These are phyloP conservation scores for Temnothorax unifasciatus DNA, from an alignment of 2,888 invertebrate species.

Conservation along the genomic window DNA sequence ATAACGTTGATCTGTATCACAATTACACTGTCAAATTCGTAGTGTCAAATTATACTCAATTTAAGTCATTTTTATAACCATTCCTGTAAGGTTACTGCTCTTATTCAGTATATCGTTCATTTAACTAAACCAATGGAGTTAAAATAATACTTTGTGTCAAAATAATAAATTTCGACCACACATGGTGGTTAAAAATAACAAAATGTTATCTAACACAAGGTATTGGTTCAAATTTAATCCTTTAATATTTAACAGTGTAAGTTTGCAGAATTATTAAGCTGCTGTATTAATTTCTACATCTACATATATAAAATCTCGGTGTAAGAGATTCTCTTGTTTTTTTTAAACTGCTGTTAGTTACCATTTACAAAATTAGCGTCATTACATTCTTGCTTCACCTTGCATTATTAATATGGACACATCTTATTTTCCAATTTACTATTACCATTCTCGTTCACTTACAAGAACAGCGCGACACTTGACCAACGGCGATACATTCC, in stretches of 20 bases:
- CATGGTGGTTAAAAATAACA: no score
- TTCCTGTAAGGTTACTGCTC: no score
- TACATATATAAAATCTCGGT: neutral
- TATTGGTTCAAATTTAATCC: no score
- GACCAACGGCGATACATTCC: conserved; percentile 51
- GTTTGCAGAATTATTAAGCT: neutral
- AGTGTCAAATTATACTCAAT: neutral
- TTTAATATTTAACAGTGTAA: neutral
- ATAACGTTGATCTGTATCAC: neutral
- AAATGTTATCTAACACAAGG: no score
- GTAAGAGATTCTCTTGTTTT: neutral
- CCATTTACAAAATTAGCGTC: neutral
- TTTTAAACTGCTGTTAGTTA: neutral
- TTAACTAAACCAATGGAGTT: no score
- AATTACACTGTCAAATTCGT: neutral
- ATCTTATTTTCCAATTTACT: conserved; percentile 40
- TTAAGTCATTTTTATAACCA: no score
- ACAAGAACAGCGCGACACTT: conserved; percentile 44
- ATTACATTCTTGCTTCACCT: conserved; percentile 8
- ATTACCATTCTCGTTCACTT: conserved; percentile 32
- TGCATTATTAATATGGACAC: conserved; percentile 27
- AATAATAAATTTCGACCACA: no score
- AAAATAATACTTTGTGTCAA: no score
- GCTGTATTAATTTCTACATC: neutral
- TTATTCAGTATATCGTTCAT: no score